phyloP scores from a whole-genome alignment of 2,797 vertebrate genomes.

The Dipus sagitta region DNA sequence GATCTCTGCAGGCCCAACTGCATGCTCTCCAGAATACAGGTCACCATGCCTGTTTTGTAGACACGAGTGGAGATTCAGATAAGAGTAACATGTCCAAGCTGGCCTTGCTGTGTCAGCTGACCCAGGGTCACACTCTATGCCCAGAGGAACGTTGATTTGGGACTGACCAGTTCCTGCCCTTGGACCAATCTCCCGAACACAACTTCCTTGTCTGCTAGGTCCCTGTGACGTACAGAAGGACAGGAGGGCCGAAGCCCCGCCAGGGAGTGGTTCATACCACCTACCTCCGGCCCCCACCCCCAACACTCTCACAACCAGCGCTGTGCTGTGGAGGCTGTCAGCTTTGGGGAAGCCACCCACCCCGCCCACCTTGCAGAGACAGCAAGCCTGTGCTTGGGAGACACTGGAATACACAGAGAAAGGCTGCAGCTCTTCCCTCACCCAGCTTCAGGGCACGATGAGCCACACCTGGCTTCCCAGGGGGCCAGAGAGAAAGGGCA shows the following conservation, averaged over 20 bases:
- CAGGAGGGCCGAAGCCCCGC: neutral
- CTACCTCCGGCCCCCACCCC: neutral
- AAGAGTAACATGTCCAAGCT: neutral
- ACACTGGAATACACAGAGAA: neutral
- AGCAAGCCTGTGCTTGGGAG: slow-evolving; percentile 11
- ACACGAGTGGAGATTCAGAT: neutral
- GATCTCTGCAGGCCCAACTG: neutral
- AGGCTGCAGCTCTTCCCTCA: neutral
- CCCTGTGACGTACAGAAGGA: neutral
- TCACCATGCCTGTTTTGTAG: neutral
- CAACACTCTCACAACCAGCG: slow-evolving; percentile 26
- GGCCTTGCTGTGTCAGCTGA: neutral
- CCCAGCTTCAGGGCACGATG: neutral
- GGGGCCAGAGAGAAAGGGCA: neutral
- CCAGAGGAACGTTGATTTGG: neutral
- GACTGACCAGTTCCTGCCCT: neutral
- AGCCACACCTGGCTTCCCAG: neutral
- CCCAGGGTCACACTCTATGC: slow-evolving; percentile 16
- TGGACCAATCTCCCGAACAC: neutral
- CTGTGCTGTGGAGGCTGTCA: neutral
- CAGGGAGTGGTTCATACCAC: neutral
- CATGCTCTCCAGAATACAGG: neutral
- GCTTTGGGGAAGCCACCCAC: neutral
- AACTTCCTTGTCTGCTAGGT: neutral
- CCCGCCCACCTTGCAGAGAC: slow-evolving; percentile 14